Evolutionary conservation across 2,113 vertebrate species (phyloP).

Genomic region (Talpa occidentalis): DNA sequence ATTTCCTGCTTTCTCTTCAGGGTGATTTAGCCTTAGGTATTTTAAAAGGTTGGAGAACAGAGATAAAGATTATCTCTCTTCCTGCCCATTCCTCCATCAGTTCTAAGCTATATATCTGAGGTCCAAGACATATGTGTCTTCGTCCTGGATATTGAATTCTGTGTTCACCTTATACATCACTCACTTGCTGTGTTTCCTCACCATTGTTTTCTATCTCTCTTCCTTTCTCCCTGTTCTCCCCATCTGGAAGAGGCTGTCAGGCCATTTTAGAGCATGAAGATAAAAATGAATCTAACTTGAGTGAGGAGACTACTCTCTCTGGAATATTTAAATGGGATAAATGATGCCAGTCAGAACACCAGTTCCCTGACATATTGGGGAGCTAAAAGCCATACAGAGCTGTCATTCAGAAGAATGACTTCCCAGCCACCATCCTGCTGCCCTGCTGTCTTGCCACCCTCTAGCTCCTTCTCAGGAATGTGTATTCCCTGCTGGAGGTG

Average conservation of each 20-base stretch:
- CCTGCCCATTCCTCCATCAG: conserved; percentile 74
- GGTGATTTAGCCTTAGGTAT: conserved; percentile 69
- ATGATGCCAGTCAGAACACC: neutral
- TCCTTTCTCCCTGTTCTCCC: neutral
- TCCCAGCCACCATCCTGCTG: conserved; percentile 2
- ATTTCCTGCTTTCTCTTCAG: conserved; percentile 59
- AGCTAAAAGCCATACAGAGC: conserved; percentile 25
- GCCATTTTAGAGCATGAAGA: conserved; percentile 6
- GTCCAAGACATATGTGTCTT: conserved; percentile 68
- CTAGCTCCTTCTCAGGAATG: neutral
- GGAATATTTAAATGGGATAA: conserved; percentile 80
- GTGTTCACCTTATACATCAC: conserved; percentile 69
- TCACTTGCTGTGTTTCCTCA: conserved; percentile 57
- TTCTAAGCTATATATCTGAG: conserved; percentile 71
- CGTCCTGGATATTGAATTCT: conserved; percentile 71
- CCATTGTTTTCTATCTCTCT: neutral
- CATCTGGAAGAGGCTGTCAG: neutral
- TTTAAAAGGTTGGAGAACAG: conserved; percentile 69
- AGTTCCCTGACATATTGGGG: conserved; percentile 55
- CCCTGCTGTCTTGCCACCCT: neutral
- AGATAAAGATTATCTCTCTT: conserved; percentile 77
- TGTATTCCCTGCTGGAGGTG: conserved; percentile 18
- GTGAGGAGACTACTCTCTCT: conserved; percentile 12
- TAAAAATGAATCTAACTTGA: conserved; percentile 48
- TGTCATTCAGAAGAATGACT: conserved; percentile 71